A percentile compares a stretch with the other conserved stretches of the same genome.
Evolutionary conservation across 2,113 vertebrate species (phyloP).

Genomic region (Beaufortia kweichowensis): DNA sequence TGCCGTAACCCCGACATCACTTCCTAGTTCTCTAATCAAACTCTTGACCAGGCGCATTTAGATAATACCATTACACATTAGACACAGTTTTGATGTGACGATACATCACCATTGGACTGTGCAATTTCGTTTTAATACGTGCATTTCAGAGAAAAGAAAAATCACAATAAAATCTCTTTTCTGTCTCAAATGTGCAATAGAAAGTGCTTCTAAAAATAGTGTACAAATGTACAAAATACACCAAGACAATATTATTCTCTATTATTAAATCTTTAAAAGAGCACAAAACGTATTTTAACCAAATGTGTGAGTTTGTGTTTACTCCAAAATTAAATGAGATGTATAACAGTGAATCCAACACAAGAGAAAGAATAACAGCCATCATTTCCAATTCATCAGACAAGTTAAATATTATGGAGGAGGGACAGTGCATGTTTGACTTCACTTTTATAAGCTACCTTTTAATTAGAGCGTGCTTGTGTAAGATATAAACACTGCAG

Average conservation of each 20-base stretch:
- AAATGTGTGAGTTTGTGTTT: neutral
- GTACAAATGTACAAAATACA: too few relatives aligned
- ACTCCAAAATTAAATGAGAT: neutral
- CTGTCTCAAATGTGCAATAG: too few relatives aligned
- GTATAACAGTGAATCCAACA: too few relatives aligned
- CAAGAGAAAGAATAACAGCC: neutral
- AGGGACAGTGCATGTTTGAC: conserved; percentile 53
- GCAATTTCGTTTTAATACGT: neutral
- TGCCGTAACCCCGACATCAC: conserved; percentile 44
- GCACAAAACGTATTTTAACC: neutral
- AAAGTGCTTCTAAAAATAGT: too few relatives aligned
- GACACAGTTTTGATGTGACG: conserved; percentile 42
- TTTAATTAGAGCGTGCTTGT: conserved; percentile 71
- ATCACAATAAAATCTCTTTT: neutral
- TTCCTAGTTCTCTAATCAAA: conserved; percentile 54
- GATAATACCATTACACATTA: conserved; percentile 46
- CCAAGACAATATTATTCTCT: too few relatives aligned
- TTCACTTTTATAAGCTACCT: conserved; percentile 58
- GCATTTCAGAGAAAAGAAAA: neutral
- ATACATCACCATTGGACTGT: neutral
- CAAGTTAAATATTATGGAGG: conserved; percentile 39
- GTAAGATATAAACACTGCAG: conserved; percentile 72
- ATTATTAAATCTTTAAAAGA: neutral
- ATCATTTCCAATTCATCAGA: conserved; percentile 38
- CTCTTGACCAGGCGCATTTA: conserved; percentile 46